phyloP scores from a whole-genome alignment of 64 coral and sea anemone species.

The Montipora foliosa region DNA sequence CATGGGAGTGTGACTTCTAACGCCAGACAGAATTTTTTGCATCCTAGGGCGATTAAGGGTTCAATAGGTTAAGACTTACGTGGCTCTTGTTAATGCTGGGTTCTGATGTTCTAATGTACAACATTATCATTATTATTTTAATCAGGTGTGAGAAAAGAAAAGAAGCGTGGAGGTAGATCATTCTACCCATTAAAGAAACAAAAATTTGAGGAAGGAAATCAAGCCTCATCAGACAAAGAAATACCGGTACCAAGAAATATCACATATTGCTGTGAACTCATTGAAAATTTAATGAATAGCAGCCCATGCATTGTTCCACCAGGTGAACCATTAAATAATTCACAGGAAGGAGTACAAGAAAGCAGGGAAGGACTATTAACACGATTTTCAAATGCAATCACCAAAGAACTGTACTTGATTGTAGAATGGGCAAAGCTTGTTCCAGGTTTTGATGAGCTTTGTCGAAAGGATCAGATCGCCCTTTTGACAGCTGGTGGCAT shows the following conservation, averaged over 20 bases:
- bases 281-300: constrained; percentile 80
- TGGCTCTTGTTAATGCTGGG: too few relatives aligned
- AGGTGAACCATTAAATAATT: constrained; percentile 59
- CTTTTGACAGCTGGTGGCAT: constrained; percentile 89
- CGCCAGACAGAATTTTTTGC: too few relatives aligned
- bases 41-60: too few relatives aligned
- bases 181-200: constrained; percentile 91
- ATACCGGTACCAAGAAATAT: neutral
- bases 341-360: constrained; percentile 26
- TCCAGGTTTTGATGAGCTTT: constrained; percentile 87
- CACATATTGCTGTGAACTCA: constrained; percentile 67
- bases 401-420: constrained; percentile 85
- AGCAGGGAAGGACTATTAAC: constrained; percentile 73
- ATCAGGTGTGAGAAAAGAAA: constrained; percentile 93
- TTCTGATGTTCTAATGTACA: neutral
- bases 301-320: constrained; percentile 83
- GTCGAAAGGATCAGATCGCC: constrained; percentile 81
- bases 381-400: constrained; percentile 85
- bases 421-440: constrained; percentile 98
- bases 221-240: constrained; percentile 17
- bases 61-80: too few relatives aligned
- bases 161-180: constrained; percentile 92
- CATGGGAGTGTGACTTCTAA: too few relatives aligned
- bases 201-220: constrained; percentile 22
- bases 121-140: neutral